Evolutionary conservation across 2,888 invertebrate species (phyloP).

Genomic region (Thelaira solivaga): DNA sequence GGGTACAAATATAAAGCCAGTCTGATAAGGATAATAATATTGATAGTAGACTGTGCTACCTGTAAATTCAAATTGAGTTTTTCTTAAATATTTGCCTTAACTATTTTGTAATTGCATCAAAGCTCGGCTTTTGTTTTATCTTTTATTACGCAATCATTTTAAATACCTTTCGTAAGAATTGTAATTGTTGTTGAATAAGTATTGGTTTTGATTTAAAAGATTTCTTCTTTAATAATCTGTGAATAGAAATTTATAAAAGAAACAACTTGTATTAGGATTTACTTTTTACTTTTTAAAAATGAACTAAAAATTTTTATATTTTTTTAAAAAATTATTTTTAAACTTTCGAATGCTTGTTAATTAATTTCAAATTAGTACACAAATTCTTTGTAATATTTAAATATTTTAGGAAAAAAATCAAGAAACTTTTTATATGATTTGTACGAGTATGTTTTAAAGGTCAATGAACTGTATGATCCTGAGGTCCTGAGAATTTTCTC

Average conservation of each 20-base stretch:
- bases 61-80: slow-evolving; percentile 54
- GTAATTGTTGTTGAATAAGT: slow-evolving; percentile 17
- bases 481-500: too few species aligned
- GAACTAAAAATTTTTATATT: too few species aligned
- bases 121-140: slow-evolving; percentile 57
- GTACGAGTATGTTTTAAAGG: too few species aligned
- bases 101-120: not conserved
- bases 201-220: slow-evolving; percentile 1
- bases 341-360: too few species aligned
- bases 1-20: slow-evolving; percentile 70
- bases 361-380: too few species aligned
- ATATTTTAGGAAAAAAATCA: too few species aligned
- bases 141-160: not conserved
- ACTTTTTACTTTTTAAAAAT: not conserved
- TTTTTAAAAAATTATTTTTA: too few species aligned
- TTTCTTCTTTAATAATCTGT: slow-evolving; percentile 53
- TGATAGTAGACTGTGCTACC: slow-evolving; percentile 73
- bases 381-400: too few species aligned
- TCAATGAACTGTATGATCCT: too few species aligned
- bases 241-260: slow-evolving; percentile 29
- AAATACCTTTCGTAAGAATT: slow-evolving; percentile 45
- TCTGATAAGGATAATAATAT: slow-evolving; percentile 65
- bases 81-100: not conserved
- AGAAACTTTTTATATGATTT: too few species aligned
- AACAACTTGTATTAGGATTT: slow-evolving; percentile 2